A percentile compares a stretch with the other conserved stretches of the same genome.
phyloP scores from a whole-genome alignment of 2,888 invertebrate species.

The Eulithis prunata region DNA sequence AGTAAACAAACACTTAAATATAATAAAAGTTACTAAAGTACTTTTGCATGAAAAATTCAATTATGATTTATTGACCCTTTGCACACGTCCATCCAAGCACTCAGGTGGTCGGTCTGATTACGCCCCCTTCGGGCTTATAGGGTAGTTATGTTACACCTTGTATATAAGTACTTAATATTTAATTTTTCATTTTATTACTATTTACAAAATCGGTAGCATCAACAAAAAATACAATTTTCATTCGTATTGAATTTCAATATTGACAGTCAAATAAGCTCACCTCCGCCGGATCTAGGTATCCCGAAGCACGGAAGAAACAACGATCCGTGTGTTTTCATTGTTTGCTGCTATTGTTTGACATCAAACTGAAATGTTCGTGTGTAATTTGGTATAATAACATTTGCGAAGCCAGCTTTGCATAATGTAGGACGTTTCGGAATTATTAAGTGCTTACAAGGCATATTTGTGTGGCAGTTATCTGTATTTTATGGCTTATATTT shows the following conservation, averaged over 20 bases:
- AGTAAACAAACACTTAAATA: no score
- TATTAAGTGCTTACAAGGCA: constrained; percentile 28
- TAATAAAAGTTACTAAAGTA: no score
- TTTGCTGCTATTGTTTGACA: constrained; percentile 64
- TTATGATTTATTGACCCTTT: no score
- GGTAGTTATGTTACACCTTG: no score
- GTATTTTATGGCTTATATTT: constrained; percentile 21
- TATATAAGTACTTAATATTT: no score
- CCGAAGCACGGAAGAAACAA: constrained; percentile 17
- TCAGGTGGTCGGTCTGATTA: no score
- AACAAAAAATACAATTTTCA: background rate
- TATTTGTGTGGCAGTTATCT: constrained; percentile 16
- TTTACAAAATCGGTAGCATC: background rate
- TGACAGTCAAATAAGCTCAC: constrained; percentile 3
- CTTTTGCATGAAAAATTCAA: no score
- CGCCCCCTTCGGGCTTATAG: no score
- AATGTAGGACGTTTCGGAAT: constrained; percentile 52
- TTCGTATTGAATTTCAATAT: constrained; percentile 2
- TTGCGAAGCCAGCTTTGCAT: constrained; percentile 58
- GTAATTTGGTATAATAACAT: constrained; percentile 69
- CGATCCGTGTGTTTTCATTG: constrained; percentile 46
- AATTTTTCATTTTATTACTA: no score
- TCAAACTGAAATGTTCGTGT: constrained; percentile 57
- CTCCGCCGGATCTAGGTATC: constrained; percentile 7
- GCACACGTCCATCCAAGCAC: no score